Conservation (phyloP, 2,797 vertebrate genomes). For the Myripristis jacobus region DNA sequence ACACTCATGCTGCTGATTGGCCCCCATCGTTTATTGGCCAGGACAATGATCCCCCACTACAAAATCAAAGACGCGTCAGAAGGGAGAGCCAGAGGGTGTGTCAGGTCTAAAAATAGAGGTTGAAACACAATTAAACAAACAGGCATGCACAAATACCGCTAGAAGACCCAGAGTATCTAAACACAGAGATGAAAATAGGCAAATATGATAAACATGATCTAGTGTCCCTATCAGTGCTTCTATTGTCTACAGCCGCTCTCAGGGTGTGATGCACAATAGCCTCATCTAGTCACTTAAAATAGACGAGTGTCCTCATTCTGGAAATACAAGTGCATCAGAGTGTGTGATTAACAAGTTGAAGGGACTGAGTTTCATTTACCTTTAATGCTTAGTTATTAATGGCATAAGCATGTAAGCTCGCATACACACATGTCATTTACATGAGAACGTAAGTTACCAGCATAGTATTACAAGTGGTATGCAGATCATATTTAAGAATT, state of each 20-base stretch:
- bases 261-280: not conserved
- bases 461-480: conserved; percentile 40
- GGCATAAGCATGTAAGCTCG: conserved; percentile 4
- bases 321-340: conserved; percentile 3
- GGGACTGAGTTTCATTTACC: conserved; percentile 18
- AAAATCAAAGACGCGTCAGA: conserved; percentile 50
- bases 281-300: too few species aligned
- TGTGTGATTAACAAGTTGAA: not conserved
- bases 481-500: conserved; percentile 71
- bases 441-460: conserved; percentile 34
- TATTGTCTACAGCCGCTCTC: not conserved
- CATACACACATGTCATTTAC: conserved; percentile 38
- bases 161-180: not conserved
- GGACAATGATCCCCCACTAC: conserved; percentile 45
- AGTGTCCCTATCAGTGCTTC: not conserved
- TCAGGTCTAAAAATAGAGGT: conserved; percentile 51
- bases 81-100: conserved; percentile 3
- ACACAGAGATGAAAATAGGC: not conserved
- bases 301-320: not conserved
- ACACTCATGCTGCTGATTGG: conserved; percentile 51
- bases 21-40: conserved; percentile 33
- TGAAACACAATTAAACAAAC: conserved; percentile 10
- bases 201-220: too few species aligned
- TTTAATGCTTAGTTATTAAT: conserved; percentile 28
- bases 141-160: too few species aligned